A percentile compares a stretch with the other conserved stretches of the same genome.
Conservation (phyloP, 1,140 invertebrate species). For the Bombus polaris region DNA sequence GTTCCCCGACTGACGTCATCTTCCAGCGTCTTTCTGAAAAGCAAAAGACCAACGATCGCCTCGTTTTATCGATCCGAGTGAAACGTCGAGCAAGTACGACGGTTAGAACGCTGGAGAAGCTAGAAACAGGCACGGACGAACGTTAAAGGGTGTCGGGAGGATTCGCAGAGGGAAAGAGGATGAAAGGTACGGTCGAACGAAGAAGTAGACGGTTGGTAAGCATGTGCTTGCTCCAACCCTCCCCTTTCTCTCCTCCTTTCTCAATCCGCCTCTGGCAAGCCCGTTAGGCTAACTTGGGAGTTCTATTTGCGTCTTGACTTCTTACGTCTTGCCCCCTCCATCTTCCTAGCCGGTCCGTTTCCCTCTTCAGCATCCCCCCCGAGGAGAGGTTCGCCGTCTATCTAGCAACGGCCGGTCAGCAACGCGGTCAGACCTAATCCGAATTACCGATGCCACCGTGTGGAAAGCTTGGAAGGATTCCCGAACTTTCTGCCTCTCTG, state of each 20-base stretch:
- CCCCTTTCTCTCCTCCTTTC: slow-evolving; percentile 58
- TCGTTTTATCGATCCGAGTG: neutral
- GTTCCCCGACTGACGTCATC: neutral
- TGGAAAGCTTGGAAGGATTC: slow-evolving; percentile 51
- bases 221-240: slow-evolving; percentile 66
- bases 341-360: slow-evolving; percentile 54
- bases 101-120: neutral
- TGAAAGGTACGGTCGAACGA: slow-evolving; percentile 44
- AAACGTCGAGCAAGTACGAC: slow-evolving; percentile 4
- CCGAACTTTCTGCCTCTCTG: slow-evolving; percentile 42
- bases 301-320: slow-evolving; percentile 81
- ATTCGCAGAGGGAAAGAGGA: slow-evolving; percentile 55
- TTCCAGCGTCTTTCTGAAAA: neutral
- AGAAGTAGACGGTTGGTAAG: slow-evolving; percentile 69
- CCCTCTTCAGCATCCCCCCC: slow-evolving; percentile 62
- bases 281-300: slow-evolving; percentile 81
- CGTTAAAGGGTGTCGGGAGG: slow-evolving; percentile 57
- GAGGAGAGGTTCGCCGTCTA: slow-evolving; percentile 40
- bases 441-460: slow-evolving; percentile 62
- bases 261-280: slow-evolving; percentile 75
- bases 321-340: slow-evolving; percentile 71
- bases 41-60: neutral
- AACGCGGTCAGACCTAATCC: slow-evolving; percentile 73
- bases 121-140: slow-evolving; percentile 11
- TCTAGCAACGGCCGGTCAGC: slow-evolving; percentile 72